Conservation (phyloP, 2,797 vertebrate species). For the Thunnus albacares region DNA sequence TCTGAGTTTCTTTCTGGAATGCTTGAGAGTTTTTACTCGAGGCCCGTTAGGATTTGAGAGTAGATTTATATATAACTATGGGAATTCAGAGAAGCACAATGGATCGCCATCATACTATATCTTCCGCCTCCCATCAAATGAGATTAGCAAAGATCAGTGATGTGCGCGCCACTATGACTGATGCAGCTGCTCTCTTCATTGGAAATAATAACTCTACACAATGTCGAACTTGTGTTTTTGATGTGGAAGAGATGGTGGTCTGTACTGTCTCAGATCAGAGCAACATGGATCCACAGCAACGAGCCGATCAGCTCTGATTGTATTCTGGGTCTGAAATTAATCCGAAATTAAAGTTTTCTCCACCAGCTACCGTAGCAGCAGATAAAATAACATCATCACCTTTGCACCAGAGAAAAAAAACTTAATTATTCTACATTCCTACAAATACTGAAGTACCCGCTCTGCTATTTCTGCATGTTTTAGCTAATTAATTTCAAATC, state of each 20-base stretch:
- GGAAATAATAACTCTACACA: background rate
- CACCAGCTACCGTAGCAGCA: background rate
- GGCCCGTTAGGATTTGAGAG: background rate
- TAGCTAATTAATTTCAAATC: conserved; percentile 3
- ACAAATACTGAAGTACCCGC: too few species aligned
- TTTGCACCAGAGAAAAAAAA: conserved; percentile 21
- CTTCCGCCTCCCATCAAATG: background rate
- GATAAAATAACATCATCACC: too few species aligned
- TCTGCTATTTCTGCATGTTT: conserved; percentile 1
- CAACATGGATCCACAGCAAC: background rate
- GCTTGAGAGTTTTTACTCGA: background rate
- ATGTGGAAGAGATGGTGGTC: background rate
- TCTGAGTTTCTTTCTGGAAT: too few species aligned
- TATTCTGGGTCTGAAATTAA: conserved; percentile 41
- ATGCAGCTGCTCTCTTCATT: background rate
- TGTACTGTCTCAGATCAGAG: conserved; percentile 4
- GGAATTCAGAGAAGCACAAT: conserved; percentile 4
- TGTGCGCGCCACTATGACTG: background rate
- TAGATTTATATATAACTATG: background rate
- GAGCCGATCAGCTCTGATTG: conserved; percentile 16
- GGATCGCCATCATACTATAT: background rate
- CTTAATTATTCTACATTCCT: background rate
- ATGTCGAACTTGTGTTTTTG: conserved; percentile 24
- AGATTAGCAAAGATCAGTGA: background rate
- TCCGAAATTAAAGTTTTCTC: background rate